Evolutionary conservation across 2,113 vertebrate genomes (phyloP), one percentile per base, ranked within the genome.

Genomic region (Todiramphus chloris): DNA sequence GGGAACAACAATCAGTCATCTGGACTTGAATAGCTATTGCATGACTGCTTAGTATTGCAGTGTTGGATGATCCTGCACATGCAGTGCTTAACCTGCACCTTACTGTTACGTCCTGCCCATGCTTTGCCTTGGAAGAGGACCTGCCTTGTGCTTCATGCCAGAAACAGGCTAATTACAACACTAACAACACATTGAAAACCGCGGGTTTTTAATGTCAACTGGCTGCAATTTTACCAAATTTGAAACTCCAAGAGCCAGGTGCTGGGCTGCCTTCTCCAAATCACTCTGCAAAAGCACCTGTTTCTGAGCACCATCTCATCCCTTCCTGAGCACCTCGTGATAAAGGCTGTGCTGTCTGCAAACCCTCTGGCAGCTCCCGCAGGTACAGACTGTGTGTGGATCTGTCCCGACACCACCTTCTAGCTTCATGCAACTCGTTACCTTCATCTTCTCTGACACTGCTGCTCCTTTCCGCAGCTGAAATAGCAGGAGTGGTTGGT

Each of bases 251-350:
- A 85, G 51, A 81, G 64, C 48, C 73, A 89, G 39, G 66, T 89
- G 73, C 19, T 69, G 50, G 41, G 31, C 69, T 80, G 66, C 56
- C 21, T 76, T 81, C n/a, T 72, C 30, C 39, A 33, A 28, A 19
- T 3, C 3, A 5, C 39, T 78, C n/a, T 97, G 88, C 73, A 80
- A 83, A 78, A 90, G 33, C 80, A 79, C 39, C 89, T 91, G 50
- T 44, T 90, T 76, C 60, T 77, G 64, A 81, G 55, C 28, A 44
- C 31, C n/a, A 60, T 55, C 10, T 68, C 39, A 37, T 68, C 25
- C 9, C 35, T 66, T 84, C 56, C 62, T 5, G 8, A 80, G n/a
- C 48, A 41, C 23, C 39, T 89, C 1, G 0, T 64, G 73, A 86
- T 35, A 91, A 70, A 51, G 37, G 43, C 48, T 2, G 3, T 50